Conservation (phyloP, 2,797 vertebrate species). For the Tachyglossus aculeatus region DNA sequence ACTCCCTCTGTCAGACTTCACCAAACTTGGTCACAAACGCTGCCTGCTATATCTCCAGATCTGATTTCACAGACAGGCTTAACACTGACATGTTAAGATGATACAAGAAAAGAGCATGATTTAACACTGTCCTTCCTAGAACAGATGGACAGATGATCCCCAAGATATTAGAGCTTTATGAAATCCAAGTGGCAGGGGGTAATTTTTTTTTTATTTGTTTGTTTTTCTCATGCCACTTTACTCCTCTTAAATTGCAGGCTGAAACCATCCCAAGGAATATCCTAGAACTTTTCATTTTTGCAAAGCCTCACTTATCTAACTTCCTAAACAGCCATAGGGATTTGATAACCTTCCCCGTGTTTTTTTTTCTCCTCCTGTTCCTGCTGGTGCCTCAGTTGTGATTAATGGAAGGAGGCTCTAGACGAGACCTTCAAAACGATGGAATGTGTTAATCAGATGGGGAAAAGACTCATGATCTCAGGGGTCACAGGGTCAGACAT, state of each 20-base stretch:
- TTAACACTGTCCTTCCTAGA: constrained; percentile 1
- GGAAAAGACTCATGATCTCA: constrained; percentile 65
- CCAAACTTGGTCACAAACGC: neutral
- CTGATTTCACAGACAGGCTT: constrained; percentile 7
- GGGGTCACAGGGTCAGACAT: constrained; percentile 83
- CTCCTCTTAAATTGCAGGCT: constrained; percentile 62
- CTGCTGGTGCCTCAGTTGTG: constrained; percentile 65
- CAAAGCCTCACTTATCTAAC: constrained; percentile 68
- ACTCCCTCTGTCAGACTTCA: neutral
- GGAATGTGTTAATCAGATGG: constrained; percentile 87
- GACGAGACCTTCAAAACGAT: constrained; percentile 80
- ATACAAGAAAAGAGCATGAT: constrained; percentile 20
- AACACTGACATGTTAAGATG: constrained; percentile 9
- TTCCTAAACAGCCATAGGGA: constrained; percentile 69
- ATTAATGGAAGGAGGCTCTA: constrained; percentile 78
- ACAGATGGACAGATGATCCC: neutral
- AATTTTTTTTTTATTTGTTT: constrained; percentile 60
- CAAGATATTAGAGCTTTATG: constrained; percentile 41
- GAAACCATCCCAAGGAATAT: constrained; percentile 44
- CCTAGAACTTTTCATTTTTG: constrained; percentile 61
- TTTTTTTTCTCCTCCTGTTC: constrained; percentile 51
- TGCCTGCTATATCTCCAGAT: neutral
- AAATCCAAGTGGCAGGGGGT: constrained; percentile 36
- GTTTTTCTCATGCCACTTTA: constrained; percentile 63
- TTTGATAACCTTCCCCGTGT: constrained; percentile 66